Conservation (phyloP, 2,113 vertebrate species). For the Leptosomus discolor region DNA sequence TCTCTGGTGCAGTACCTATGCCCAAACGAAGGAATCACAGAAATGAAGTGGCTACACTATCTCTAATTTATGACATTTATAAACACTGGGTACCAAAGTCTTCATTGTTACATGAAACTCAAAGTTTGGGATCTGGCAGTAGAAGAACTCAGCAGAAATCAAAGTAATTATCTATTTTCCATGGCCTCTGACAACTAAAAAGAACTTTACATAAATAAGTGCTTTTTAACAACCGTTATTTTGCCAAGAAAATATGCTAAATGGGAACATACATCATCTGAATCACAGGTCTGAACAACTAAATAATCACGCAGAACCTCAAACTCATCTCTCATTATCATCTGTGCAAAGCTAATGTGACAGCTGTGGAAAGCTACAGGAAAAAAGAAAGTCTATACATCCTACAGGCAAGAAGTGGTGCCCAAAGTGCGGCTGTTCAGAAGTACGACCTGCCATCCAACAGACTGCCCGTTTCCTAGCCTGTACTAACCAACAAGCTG, state of each 20-base stretch:
- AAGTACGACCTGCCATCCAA: not conserved
- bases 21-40: not conserved
- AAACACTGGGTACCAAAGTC: not conserved
- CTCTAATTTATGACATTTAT: not conserved
- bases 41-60: not conserved
- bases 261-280: not conserved
- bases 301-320: not conserved
- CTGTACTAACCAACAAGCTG: not conserved
- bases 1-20: not conserved
- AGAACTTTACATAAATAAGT: not conserved
- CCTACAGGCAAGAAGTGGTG: not conserved
- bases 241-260: not conserved
- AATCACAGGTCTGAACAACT: not conserved
- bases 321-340: not conserved
- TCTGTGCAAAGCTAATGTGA: not conserved
- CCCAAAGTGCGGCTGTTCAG: not conserved
- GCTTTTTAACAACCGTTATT: not conserved
- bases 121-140: not conserved
- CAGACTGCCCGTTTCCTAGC: not conserved
- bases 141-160: not conserved
- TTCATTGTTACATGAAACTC: not conserved
- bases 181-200: not conserved
- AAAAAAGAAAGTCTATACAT: not conserved
- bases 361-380: not conserved
- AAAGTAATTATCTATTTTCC: not conserved